Conservation (phyloP, 2,113 vertebrate species). For the Raja brachyura region DNA sequence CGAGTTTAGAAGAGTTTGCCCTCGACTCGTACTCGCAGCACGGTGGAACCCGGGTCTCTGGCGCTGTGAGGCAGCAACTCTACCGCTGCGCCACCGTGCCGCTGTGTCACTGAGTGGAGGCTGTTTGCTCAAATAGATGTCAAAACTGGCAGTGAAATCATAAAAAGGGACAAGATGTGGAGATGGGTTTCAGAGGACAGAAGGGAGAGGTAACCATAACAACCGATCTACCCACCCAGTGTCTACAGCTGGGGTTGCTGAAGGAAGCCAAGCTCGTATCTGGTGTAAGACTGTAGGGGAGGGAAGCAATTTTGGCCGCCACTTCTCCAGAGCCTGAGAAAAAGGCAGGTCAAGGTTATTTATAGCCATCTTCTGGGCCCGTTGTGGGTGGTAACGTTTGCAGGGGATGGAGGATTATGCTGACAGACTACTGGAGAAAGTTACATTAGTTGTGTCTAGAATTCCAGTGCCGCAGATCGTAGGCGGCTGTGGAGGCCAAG, state of each 20-base stretch:
- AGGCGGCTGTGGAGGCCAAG: too few species aligned
- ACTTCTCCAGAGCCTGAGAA: conserved; percentile 50
- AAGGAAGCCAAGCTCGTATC: conserved; percentile 47
- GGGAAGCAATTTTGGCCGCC: conserved; percentile 33
- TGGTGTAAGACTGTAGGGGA: conserved; percentile 47
- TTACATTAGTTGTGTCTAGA: conserved; percentile 33
- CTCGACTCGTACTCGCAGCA: too few species aligned
- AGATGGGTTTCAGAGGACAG: conserved; percentile 43
- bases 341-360: conserved; percentile 48
- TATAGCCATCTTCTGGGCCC: conserved; percentile 46
- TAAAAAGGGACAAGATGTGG: conserved; percentile 36
- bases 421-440: conserved; percentile 26
- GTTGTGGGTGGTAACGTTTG: conserved; percentile 45
- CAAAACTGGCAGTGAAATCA: not conserved
- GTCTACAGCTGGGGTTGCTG: conserved; percentile 46
- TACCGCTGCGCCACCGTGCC: too few species aligned
- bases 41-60: too few species aligned
- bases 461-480: not conserved
- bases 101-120: too few species aligned
- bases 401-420: conserved; percentile 23
- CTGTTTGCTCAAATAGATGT: too few species aligned
- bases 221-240: conserved; percentile 43
- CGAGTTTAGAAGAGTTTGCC: too few species aligned
- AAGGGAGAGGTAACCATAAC: conserved; percentile 41
- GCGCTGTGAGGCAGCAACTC: too few species aligned